A percentile compares a stretch with the other conserved stretches of the same genome.
Evolutionary conservation across 2,888 invertebrate species (phyloP).

Genomic region (Ennomos quercinarius): DNA sequence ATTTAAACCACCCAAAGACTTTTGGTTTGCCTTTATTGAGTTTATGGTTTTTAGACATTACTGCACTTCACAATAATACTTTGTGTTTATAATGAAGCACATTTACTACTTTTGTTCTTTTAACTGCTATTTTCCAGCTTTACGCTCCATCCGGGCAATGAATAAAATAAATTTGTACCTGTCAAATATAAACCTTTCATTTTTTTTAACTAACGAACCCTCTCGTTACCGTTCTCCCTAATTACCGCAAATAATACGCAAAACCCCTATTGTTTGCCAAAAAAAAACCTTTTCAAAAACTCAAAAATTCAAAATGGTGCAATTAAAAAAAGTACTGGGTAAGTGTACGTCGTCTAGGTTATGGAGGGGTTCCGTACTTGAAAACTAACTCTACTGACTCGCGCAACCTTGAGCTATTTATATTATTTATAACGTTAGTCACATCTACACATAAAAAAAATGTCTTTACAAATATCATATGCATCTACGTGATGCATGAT

Average conservation of each 20-base stretch:
- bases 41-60: no score
- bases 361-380: conserved; percentile 10
- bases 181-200: conserved; percentile 35
- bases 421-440: no score
- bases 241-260: conserved; percentile 78
- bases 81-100: background rate
- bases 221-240: conserved; percentile 78
- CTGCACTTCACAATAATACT: no score
- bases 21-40: no score
- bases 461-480: no score
- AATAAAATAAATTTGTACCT: conserved; percentile 19
- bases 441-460: no score
- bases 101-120: conserved; percentile 5
- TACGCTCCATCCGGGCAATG: conserved; percentile 8
- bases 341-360: background rate
- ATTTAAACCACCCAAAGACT: no score
- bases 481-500: no score
- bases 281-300: conserved; percentile 67
- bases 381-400: background rate
- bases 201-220: conserved; percentile 52
- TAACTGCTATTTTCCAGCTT: conserved; percentile 5
- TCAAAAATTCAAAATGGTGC: conserved; percentile 65
- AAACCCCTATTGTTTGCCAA: conserved; percentile 72
- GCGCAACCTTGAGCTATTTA: background rate
- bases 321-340: conserved; percentile 62